Base-by-base conservation (phyloP, 2,797 vertebrate genomes). In the Numenius phaeopus region DNA sequence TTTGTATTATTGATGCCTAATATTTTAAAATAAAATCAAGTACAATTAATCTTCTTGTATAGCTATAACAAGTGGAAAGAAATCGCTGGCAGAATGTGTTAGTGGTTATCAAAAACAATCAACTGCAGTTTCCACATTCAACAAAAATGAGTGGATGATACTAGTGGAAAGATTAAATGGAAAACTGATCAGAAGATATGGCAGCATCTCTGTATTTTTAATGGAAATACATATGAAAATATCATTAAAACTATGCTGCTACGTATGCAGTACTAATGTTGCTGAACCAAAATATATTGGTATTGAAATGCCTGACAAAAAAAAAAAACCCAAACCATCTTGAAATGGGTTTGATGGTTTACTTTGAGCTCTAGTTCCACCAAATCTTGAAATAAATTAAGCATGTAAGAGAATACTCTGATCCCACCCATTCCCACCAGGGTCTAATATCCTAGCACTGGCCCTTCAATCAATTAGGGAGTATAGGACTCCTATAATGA, bases 21-120 rank as follows among this genome's bases (percentile, higher is more conserved):
- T 92, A 92, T 89, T 96, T 96, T 40, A 89, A 96, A 89, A 96
- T 70, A 96, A 95, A 95, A 97, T 85, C 90, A 96, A 96, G 72
- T 95, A 72, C 0, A 22, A 95, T 95, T 97, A 95, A 95, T 93
- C 92, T 93, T 93, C 76, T 80, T 79, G 71, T 87, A 49, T 80
- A 94, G 87, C 80, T 88, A 2, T 82, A 94, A 89, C 4, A 4
- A 97, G 79, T 39, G 78, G 78, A 94, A 91, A 89, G 70, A 94
- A 95, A 95, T 83, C 71, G 42, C 64, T 80, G 71, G 71, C 73
- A 95, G 81, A 89, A 91, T 46, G 26, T 55, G 65, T 77, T 87
- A 96, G 75, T 67, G 65, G 46, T 89, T 89, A 96, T 85, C 88
- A 96, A 75, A 96, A 93, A 14, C 75, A 94, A 95, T 88, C 85